Percentiles rank a stretch among this genome's conserved stretches.
phyloP scores from a whole-genome alignment of 2,797 vertebrate species.

The Eleutherodactylus coqui region DNA sequence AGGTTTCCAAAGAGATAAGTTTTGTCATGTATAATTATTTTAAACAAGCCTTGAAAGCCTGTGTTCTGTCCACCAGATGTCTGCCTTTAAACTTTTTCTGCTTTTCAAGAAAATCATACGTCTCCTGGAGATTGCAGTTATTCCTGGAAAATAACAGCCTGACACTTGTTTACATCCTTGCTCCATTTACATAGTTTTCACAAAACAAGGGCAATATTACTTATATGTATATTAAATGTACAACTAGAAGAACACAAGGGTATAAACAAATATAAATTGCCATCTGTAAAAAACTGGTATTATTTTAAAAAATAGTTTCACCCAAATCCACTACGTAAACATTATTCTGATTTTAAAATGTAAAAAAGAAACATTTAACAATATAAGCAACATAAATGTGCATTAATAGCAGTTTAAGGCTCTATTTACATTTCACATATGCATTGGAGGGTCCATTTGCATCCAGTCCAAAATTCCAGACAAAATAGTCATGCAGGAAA shows the following conservation, averaged over 20 bases:
- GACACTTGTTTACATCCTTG: background rate
- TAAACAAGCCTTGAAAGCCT: slow-evolving; percentile 30
- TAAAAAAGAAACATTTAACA: background rate
- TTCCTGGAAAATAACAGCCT: background rate
- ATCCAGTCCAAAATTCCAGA: too few relatives aligned
- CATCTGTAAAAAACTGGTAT: background rate
- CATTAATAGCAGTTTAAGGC: background rate
- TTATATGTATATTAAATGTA: background rate
- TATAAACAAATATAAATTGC: background rate
- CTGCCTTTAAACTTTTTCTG: slow-evolving; percentile 33
- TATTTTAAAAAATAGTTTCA: background rate
- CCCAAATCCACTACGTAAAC: background rate
- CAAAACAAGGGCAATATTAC: background rate
- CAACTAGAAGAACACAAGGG: background rate
- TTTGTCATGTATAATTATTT: background rate
- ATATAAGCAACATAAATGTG: background rate
- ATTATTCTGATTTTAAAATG: background rate
- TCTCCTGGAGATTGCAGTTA: slow-evolving; percentile 4
- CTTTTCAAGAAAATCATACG: slow-evolving; percentile 24
- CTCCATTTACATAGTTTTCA: background rate
- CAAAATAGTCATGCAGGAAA: too few relatives aligned
- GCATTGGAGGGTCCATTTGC: too few relatives aligned
- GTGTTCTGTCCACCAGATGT: slow-evolving; percentile 23
- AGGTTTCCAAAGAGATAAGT: background rate
- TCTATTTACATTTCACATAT: too few relatives aligned